Percentiles rank a stretch among this genome's conserved stretches.
These are phyloP conservation scores for Bos indicus DNA, from an alignment of 2,113 vertebrate species.

Conservation along the genomic window DNA sequence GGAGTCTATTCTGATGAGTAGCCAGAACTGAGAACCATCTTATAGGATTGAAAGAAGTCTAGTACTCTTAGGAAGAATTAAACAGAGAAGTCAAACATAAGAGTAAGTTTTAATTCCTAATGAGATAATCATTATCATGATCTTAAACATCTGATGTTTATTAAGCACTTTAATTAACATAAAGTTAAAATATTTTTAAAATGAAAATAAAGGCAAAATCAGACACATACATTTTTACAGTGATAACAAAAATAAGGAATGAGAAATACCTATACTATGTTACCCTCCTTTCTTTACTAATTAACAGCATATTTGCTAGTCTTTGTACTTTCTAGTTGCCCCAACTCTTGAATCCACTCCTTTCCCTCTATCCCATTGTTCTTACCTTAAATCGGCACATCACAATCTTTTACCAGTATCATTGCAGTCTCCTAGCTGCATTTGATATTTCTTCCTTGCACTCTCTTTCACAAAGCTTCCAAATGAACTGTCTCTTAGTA, in stretches of 20 bases:
- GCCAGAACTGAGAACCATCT: neutral
- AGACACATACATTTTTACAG: neutral
- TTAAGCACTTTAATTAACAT: neutral
- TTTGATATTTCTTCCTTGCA: neutral
- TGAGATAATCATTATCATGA: neutral
- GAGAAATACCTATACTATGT: neutral
- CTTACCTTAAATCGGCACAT: neutral
- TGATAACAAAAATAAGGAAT: slow-evolving; percentile 1
- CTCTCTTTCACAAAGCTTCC: neutral
- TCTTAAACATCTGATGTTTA: neutral
- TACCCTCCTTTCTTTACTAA: neutral
- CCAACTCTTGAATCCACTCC: neutral
- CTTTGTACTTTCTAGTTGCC: neutral
- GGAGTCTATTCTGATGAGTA: neutral
- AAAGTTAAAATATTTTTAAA: neutral
- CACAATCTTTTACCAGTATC: neutral
- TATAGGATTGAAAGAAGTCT: neutral
- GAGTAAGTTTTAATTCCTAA: neutral
- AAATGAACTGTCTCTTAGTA: neutral
- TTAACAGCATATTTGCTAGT: neutral
- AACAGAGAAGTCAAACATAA: neutral
- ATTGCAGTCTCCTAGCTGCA: neutral
- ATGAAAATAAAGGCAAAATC: neutral
- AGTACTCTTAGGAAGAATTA: neutral
- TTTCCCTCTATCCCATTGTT: neutral